These are phyloP conservation scores for Crocallis elinguaria DNA, from an alignment of 2,888 invertebrate genomes.

Conservation along the genomic window DNA sequence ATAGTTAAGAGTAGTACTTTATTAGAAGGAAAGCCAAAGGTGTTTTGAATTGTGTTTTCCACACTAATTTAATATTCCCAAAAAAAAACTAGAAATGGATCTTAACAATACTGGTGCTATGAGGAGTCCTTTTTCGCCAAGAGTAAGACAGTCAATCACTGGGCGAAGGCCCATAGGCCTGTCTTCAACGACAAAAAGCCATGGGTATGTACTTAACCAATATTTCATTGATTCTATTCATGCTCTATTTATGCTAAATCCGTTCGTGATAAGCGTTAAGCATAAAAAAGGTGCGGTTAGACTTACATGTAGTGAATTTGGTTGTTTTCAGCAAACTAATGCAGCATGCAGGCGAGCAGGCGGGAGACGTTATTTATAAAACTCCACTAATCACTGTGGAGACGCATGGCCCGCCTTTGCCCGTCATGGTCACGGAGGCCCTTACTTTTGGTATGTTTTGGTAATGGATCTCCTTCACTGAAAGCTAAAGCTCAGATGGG, in stretches of 20 bases:
- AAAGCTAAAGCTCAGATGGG: too few species aligned
- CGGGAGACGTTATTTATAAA: constrained; percentile 90
- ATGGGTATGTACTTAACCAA: constrained; percentile 57
- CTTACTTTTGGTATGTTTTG: constrained; percentile 89
- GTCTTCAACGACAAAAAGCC: constrained; percentile 67
- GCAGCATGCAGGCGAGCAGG: constrained; percentile 54
- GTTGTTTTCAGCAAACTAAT: constrained; percentile 60
- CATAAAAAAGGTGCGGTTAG: too few species aligned
- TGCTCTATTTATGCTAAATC: too few species aligned
- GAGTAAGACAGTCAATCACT: constrained; percentile 68
- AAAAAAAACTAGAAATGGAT: constrained; percentile 57
- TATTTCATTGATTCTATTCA: too few species aligned
- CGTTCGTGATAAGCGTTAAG: too few species aligned
- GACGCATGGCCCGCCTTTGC: constrained; percentile 91
- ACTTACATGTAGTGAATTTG: neutral
- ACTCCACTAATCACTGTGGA: constrained; percentile 90
- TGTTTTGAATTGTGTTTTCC: too few species aligned
- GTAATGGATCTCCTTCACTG: too few species aligned
- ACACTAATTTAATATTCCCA: too few species aligned
- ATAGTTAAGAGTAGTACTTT: too few species aligned
- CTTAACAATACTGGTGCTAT: constrained; percentile 69
- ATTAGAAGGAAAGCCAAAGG: too few species aligned
- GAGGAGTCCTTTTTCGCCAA: constrained; percentile 76
- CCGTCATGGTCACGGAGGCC: constrained; percentile 95
- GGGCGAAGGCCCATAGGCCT: constrained; percentile 67